Evolutionary conservation across 2,113 vertebrate genomes (phyloP).

Genomic region (Uria aalge): DNA sequence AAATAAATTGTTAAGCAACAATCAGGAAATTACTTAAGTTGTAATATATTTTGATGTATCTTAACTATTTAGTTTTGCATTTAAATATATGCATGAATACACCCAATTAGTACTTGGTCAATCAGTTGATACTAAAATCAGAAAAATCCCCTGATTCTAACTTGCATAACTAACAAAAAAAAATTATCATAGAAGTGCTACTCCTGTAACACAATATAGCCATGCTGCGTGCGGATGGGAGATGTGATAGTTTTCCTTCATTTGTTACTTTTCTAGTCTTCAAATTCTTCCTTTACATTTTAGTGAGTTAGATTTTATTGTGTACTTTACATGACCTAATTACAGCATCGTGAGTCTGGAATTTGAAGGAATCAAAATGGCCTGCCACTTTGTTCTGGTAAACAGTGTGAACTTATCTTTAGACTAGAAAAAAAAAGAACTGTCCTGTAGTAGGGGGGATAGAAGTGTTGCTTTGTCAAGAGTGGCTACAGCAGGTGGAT

Average conservation of each 20-base stretch:
- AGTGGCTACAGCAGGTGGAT: not conserved
- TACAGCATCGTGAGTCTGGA: not conserved
- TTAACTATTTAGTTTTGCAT: not conserved
- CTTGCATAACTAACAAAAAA: not conserved
- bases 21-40: not conserved
- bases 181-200: not conserved
- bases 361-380: not conserved
- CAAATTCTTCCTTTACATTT: not conserved
- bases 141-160: not conserved
- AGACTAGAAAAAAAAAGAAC: not conserved
- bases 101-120: not conserved
- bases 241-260: not conserved
- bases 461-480: not conserved
- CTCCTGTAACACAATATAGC: not conserved
- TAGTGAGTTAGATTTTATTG: not conserved
- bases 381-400: not conserved
- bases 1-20: not conserved
- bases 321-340: not conserved
- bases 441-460: not conserved
- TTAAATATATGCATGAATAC: not conserved
- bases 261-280: not conserved
- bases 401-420: not conserved
- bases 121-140: not conserved
- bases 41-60: not conserved
- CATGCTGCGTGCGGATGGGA: not conserved